Conservation (phyloP, 2,797 vertebrate species). For the Poecilia velifera region DNA sequence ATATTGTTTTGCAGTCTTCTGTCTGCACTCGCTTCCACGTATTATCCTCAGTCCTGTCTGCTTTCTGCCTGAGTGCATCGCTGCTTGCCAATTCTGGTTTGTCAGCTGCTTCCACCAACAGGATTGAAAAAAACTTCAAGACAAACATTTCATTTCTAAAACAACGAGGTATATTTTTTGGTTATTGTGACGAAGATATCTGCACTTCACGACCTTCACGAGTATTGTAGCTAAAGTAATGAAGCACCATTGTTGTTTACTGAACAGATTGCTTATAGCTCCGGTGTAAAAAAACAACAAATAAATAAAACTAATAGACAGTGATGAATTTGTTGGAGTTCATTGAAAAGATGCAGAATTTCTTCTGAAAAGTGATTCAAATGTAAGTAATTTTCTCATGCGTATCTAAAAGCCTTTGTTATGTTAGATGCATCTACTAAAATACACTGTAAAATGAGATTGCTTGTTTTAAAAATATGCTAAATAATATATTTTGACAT, state of each 20-base stretch:
- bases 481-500: neutral
- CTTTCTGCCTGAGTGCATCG: constrained; percentile 9
- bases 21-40: neutral
- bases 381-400: neutral
- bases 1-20: constrained; percentile 19
- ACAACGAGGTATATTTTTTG: constrained; percentile 17
- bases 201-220: constrained; percentile 8
- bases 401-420: neutral
- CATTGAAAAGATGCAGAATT: neutral
- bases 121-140: constrained; percentile 27
- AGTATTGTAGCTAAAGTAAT: constrained; percentile 33
- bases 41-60: constrained; percentile 12
- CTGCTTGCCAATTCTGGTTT: constrained; percentile 10
- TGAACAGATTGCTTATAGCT: constrained; percentile 10
- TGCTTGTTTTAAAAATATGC: neutral
- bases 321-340: neutral
- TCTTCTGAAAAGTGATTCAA: neutral
- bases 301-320: neutral
- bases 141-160: constrained; percentile 6
- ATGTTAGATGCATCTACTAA: neutral
- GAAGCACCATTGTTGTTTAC: neutral
- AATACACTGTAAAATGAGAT: no score
- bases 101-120: constrained; percentile 27
- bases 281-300: neutral
- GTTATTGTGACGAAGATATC: constrained; percentile 23